Base-by-base conservation (phyloP, 2,113 vertebrate genomes). In the Petroica traversi region DNA sequence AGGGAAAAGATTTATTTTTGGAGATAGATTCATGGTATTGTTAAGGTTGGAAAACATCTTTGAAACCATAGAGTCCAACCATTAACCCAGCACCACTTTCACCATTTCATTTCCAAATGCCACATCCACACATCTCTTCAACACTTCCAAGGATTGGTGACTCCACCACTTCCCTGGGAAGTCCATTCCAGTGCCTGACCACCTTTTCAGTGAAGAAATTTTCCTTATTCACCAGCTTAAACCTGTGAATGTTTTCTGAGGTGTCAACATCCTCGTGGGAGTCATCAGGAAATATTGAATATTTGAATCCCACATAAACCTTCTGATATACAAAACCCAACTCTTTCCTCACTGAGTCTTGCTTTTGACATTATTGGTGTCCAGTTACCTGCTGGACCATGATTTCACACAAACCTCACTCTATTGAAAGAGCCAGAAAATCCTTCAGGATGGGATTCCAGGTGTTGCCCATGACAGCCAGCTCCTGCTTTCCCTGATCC, bases 321-420 rank as follows among this genome's bases (percentile, higher is more conserved):
- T 62, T 62, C 22, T 69, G 55, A 9, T 5, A 2, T 0, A 7
- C 28, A 66, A 62, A 11, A 7, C n/a, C n/a, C n/a, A 57, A 6
- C 2, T 17, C 0, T 59, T 85, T 69, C 34, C 5, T 58, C 38
- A 13, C 0, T 23, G 31, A 79, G 17, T 28, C 46, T 79, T 43
- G 5, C 10, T 36, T 54, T 58, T 54, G 9, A 19, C 13, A 20
- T 41, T 41, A 41, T 41, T 41, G 41, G 41, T 13, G 12, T 41
- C 2, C 13, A 6, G 10, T 41, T 36, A 18, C n/a, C 33, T 69
- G 13, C 19, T 74, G 40, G 33, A 3, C 28, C 1, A 1, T 8
- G 19, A 66, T 29, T 40, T 45, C 22, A 19, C 14, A 63, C 51
- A 38, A 33, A 48, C 5, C 18, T 74, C 28, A 23, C 26, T 34